Conservation (phyloP, 2,888 invertebrate genomes). For the Vannuccia rotundouncinata region DNA sequence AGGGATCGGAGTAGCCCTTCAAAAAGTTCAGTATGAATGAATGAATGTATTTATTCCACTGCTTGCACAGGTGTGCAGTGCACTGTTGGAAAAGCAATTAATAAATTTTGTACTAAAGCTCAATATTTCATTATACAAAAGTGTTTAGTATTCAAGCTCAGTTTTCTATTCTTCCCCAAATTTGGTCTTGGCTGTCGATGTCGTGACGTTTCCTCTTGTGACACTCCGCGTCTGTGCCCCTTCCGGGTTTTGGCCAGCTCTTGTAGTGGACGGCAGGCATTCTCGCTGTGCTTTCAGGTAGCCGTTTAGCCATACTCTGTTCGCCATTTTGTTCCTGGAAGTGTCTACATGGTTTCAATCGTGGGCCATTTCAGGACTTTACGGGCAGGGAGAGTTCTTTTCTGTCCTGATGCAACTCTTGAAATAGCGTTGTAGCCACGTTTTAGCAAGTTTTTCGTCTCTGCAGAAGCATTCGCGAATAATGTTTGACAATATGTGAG, state of each 20-base stretch:
- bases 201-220: constrained; percentile 23
- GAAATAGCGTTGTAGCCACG: constrained; percentile 13
- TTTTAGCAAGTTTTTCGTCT: constrained; percentile 12
- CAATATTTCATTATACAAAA: constrained; percentile 21
- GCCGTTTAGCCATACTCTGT: constrained; percentile 2
- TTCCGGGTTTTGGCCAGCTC: constrained; percentile 21
- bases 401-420: constrained; percentile 15
- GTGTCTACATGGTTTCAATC: constrained; percentile 4
- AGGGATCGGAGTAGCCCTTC: neutral
- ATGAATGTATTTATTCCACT: constrained; percentile 23
- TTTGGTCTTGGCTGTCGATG: constrained; percentile 15
- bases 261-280: constrained; percentile 11
- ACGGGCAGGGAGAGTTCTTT: constrained; percentile 5
- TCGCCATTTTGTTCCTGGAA: constrained; percentile 23
- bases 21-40: constrained; percentile 22
- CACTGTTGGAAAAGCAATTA: constrained; percentile 11
- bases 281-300: constrained; percentile 17
- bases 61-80: constrained; percentile 23
- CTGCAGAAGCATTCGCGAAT: constrained; percentile 17
- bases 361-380: constrained; percentile 21
- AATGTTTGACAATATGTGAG: constrained; percentile 7
- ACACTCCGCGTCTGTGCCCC: constrained; percentile 1
- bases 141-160: neutral
- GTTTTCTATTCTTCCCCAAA: constrained; percentile 21
- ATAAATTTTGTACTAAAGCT: neutral